phyloP scores from a whole-genome alignment of 2,888 invertebrate species.

The Anticlea derivata region DNA sequence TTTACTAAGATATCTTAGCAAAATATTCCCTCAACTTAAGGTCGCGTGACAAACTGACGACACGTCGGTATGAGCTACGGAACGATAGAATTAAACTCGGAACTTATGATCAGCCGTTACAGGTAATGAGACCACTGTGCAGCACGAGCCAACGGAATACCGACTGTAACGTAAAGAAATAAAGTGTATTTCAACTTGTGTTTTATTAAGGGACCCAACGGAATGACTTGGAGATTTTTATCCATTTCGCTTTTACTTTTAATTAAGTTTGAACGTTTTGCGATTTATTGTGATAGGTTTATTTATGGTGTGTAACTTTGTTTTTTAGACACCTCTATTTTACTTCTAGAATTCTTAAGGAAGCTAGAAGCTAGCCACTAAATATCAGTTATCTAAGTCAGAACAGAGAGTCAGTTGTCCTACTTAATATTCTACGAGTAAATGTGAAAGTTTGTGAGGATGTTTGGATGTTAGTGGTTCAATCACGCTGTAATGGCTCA shows the following conservation, averaged over 20 bases:
- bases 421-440: no score
- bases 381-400: no score
- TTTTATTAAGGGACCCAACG: constrained; percentile 17
- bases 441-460: no score
- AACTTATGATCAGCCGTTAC: constrained; percentile 57
- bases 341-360: no score
- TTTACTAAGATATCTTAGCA: background rate
- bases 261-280: constrained; percentile 37
- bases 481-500: no score
- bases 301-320: constrained; percentile 9
- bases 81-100: constrained; percentile 57
- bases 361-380: no score
- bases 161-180: constrained; percentile 31
- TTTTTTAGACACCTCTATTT: background rate
- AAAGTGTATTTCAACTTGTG: constrained; percentile 32
- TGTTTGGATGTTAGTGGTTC: no score
- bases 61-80: constrained; percentile 49
- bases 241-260: constrained; percentile 35
- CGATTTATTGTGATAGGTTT: constrained; percentile 21
- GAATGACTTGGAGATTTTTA: constrained; percentile 35
- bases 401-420: no score
- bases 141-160: constrained; percentile 30
- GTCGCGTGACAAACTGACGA: background rate
- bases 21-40: background rate
- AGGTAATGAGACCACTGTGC: constrained; percentile 52